Conservation (phyloP, 1,140 invertebrate genomes). For the Araneus ventricosus region DNA sequence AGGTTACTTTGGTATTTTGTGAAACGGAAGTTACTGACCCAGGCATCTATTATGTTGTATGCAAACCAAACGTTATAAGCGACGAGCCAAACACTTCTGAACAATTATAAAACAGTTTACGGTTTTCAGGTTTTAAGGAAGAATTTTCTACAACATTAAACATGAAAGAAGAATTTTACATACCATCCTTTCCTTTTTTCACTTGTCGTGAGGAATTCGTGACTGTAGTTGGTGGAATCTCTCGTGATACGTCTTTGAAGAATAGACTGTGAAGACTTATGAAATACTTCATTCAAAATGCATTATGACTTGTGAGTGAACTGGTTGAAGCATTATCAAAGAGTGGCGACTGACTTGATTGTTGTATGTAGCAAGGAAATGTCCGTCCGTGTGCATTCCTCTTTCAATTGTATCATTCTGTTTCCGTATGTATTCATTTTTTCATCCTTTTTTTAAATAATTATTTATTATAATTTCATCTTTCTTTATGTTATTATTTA, state of each 20-base stretch:
- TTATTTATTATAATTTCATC: no score
- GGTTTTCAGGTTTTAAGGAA: background rate
- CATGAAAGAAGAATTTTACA: background rate
- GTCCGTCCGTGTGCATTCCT: no score
- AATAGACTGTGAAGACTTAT: background rate
- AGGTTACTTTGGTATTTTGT: conserved; percentile 46
- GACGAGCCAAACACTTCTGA: conserved; percentile 39
- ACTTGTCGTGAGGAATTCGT: background rate
- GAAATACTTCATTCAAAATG: no score
- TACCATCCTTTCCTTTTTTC: background rate
- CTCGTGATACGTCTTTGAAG: background rate
- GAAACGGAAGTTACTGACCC: conserved; percentile 58
- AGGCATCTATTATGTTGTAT: background rate
- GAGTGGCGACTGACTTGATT: no score
- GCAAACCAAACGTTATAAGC: background rate
- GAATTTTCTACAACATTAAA: background rate
- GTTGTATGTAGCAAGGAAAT: no score
- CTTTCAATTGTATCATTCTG: no score
- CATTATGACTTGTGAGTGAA: no score
- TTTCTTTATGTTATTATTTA: no score
- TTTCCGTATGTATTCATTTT: no score
- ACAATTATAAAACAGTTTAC: conserved; percentile 37
- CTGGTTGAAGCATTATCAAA: no score
- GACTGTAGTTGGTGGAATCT: background rate
- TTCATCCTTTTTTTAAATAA: no score